phyloP scores from a whole-genome alignment of 1,140 invertebrate genomes.

The Neodiprion lecontei region DNA sequence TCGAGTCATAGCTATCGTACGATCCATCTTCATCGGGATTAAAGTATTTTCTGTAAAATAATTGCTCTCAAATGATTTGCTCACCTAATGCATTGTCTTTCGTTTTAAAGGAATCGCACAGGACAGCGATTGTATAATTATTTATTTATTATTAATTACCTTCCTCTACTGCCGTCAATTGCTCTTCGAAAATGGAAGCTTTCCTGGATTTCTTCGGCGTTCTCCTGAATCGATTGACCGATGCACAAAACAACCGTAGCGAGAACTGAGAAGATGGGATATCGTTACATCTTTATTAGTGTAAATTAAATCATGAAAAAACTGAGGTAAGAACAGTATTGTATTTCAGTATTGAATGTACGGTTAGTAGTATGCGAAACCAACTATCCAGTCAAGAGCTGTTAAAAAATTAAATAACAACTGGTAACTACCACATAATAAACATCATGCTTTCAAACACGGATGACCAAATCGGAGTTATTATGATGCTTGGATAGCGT shows the following conservation, averaged over 20 bases:
- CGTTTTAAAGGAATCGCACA: not conserved
- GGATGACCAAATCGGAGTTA: not conserved
- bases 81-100: not conserved
- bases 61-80: not conserved
- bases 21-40: slow-evolving; percentile 52
- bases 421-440: slow-evolving; percentile 18
- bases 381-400: not conserved
- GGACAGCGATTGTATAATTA: slow-evolving; percentile 9
- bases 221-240: slow-evolving; percentile 43
- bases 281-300: not conserved
- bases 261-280: slow-evolving; percentile 37
- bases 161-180: slow-evolving; percentile 57
- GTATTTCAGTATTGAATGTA: not conserved
- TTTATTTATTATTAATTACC: slow-evolving; percentile 35
- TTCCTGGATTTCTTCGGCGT: slow-evolving; percentile 42
- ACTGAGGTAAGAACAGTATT: not conserved
- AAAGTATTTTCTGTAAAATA: slow-evolving; percentile 49
- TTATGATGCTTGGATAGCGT: too few relatives aligned
- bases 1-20: slow-evolving; percentile 51
- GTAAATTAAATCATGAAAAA: not conserved
- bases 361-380: too few relatives aligned
- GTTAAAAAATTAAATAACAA: slow-evolving; percentile 12
- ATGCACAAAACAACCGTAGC: slow-evolving; percentile 49
- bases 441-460: slow-evolving; percentile 10
- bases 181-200: slow-evolving; percentile 52